A percentile compares a stretch with the other conserved stretches of the same genome.
phyloP scores from a whole-genome alignment of 2,888 invertebrate genomes.

The Lamellibrachia satsuma region DNA sequence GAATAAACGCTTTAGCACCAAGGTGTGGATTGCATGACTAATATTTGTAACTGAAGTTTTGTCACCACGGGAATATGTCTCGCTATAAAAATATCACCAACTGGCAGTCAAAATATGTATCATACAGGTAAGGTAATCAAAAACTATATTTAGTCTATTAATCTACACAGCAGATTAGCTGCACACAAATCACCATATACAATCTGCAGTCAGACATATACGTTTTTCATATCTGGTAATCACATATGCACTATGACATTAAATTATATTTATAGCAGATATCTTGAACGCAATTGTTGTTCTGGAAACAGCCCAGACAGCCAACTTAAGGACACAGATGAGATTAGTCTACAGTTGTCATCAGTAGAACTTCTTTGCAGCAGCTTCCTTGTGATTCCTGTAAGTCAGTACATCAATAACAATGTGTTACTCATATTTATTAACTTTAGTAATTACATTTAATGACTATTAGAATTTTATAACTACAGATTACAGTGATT shows the following conservation, averaged over 20 bases:
- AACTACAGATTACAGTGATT: no score
- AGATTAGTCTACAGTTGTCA: not conserved
- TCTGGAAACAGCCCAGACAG: not conserved
- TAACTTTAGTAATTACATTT: no score
- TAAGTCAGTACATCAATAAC: slow-evolving; percentile 19
- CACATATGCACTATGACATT: not conserved
- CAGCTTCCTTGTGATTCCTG: slow-evolving; percentile 37
- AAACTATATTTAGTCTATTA: not conserved
- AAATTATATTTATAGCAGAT: not conserved
- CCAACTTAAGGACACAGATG: not conserved
- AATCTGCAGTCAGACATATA: not conserved
- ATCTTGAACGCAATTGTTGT: not conserved
- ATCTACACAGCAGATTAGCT: not conserved
- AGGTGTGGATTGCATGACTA: not conserved
- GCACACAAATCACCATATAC: not conserved
- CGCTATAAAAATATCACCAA: not conserved
- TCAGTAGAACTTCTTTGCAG: slow-evolving; percentile 46
- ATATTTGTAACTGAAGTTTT: not conserved
- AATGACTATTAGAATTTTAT: no score
- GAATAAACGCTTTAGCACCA: not conserved
- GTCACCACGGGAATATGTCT: not conserved
- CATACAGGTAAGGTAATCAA: not conserved
- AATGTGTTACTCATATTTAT: not conserved
- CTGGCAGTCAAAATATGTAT: not conserved
- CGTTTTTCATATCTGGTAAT: not conserved